Base-by-base conservation (phyloP, 2,888 invertebrate genomes). In the Drosophila subsilvestris region DNA sequence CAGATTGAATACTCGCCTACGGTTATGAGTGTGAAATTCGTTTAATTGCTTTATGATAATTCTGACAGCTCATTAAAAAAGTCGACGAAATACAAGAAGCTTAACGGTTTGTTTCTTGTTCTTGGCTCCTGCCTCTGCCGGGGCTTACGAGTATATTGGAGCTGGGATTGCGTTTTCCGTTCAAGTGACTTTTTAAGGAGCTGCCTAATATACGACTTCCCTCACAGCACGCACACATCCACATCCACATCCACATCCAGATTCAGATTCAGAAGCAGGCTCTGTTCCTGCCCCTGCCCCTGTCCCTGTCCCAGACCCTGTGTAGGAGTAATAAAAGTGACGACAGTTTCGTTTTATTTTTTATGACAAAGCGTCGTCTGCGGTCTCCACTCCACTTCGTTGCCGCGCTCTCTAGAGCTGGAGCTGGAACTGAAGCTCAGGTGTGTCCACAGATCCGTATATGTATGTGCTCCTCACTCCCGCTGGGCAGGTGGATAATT, bases 41-140 rank as follows among this genome's bases (percentile, higher is more conserved):
- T 88, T 86, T 90, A 86, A 90, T 88, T 89, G 84, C 75, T 88
- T 88, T 86, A 90, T 89, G 86, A 83, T 81, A 69, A 88, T 79
- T 84, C 83, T 78, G 86, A 85, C 88, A 88, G 86, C 78, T 76
- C 81, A 80, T 88, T 80, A 78, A 87, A 88, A 67, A 63, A 60
- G 76, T 70, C 65, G 65, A 60, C 45, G 20, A 53, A 67, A 67
- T 63, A 63, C 71, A 73, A 65, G 61, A 68, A 75, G 69, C 75
- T 57, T 53, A 56, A 50, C 17, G 25, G 55, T 62, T 18, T 43
- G 37, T 18, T 48, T 44, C 10, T 42, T 20, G 18, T 42, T 29
- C 12, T 53, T 10, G 32, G 66, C 66, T 66, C 56, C 69, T 68
- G 66, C 51, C 32, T 50, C 32, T 50, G 37, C 25, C 10, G 18